phyloP scores from a whole-genome alignment of 1,140 invertebrate species.

The Leptonema lineaticorne region DNA sequence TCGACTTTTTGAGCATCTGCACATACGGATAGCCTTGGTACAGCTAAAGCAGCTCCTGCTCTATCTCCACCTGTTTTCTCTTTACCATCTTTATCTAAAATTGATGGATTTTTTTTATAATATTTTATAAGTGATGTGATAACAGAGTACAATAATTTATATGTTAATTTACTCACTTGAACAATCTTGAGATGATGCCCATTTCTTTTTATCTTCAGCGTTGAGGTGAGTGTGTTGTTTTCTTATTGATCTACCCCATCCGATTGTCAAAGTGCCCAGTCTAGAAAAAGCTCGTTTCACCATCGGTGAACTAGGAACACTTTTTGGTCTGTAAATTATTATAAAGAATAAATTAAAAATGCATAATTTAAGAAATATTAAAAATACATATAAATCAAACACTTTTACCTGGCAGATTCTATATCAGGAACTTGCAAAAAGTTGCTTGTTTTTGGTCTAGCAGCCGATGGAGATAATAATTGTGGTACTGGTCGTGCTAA shows the following conservation, averaged over 20 bases:
- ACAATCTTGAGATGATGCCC: slow-evolving; percentile 89
- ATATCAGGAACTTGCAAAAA: slow-evolving; percentile 82
- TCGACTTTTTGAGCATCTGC: slow-evolving; percentile 93
- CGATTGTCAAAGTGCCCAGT: slow-evolving; percentile 83
- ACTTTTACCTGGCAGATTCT: slow-evolving; percentile 53
- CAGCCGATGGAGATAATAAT: slow-evolving; percentile 71
- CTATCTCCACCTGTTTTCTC: slow-evolving; percentile 79
- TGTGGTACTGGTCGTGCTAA: slow-evolving; percentile 82
- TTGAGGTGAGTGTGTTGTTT: slow-evolving; percentile 71
- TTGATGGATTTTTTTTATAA: slow-evolving; percentile 42
- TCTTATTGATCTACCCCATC: slow-evolving; percentile 83
- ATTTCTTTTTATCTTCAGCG: slow-evolving; percentile 87
- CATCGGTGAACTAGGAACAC: slow-evolving; percentile 92
- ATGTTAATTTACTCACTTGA: slow-evolving; percentile 65
- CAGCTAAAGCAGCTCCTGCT: slow-evolving; percentile 68
- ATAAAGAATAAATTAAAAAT: neutral
- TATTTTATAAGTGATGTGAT: no score
- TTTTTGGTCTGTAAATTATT: slow-evolving; percentile 72
- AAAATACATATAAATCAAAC: neutral
- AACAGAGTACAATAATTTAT: neutral
- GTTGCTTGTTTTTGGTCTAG: slow-evolving; percentile 85
- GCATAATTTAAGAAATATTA: neutral
- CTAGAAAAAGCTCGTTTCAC: slow-evolving; percentile 88
- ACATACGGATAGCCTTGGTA: slow-evolving; percentile 87
- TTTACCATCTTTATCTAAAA: slow-evolving; percentile 71